Evolutionary conservation across 1,140 invertebrate genomes (phyloP), one percentile per base, ranked within the genome.

Genomic region (Epicauta chinensis): DNA sequence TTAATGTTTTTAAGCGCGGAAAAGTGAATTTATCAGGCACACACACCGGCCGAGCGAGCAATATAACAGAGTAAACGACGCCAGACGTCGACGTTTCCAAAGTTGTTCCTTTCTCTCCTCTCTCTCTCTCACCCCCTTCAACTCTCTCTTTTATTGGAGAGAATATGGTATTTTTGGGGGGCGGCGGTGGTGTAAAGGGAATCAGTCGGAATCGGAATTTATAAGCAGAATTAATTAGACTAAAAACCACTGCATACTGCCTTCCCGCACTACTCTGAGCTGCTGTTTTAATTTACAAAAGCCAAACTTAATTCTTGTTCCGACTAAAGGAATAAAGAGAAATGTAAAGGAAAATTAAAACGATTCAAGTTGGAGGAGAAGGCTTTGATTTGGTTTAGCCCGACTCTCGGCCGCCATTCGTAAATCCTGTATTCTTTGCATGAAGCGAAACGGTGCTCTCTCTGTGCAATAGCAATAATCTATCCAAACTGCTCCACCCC

Each of bases 261-360:
- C 56, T 59, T 58, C 60, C 51, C 55, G 53, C 59, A 59, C 61
- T 60, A 62, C 65, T 61, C 50, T 61, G 62, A 56, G 60, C 57
- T 65, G 64, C 69, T 69, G 69, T 72, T 72, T 72, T 72, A 72
- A 72, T 72, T 72, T 72, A 72, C 70, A 72, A 72, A 72, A 72
- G 70, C 70, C 70, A 72, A 72, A 72, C 69, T 72, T 72, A 72
- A 72, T 72, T 72, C 70, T 70, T 70, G 69, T 70, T 70, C 66
- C 62, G 64, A 65, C 63, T 69, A 65, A 68, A 69, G 69, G 69
- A 71, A 71, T 71, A 67, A 70, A 71, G 70, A 70, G 70, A 71
- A 71, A 71, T 71, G 70, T 69, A 68, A 68, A 66, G 69, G 69
- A 71, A 71, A 72, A 72, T 72, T 72, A 72, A 71, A 72, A 71